Evolutionary conservation across 23 tunicate species (phyloP), one percentile per base, ranked within the genome.

Genomic region (Styela clava): DNA sequence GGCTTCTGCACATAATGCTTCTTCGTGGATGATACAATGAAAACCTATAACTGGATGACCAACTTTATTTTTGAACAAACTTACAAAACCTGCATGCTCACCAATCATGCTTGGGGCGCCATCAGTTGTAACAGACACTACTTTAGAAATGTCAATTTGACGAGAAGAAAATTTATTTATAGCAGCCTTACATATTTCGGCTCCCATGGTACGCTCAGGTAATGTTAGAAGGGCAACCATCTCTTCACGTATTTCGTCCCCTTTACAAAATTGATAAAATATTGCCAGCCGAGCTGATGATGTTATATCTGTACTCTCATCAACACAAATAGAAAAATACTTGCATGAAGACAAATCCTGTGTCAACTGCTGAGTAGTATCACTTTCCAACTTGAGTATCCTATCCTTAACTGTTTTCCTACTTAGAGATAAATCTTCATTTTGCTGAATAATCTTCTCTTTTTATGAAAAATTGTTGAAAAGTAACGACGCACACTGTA

Each of bases 211-310:
- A 68, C 23, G 73, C n/a, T 68, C 73, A 68, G 73, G 73, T 68
- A 68, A 30, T 68, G 73, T 68, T 68, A 68, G n/a, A 68, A 68
- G 73, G 73, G 23, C 73, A 68, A 68, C 23, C 73, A 68, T 68
- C 73, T 68, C 73, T 68, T 68, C 73, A 68, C 73, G 26, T 68
- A 68, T 12, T 68, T 68, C 73, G 26, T 68, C 23, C 24, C 26
- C 23, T 68, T n/a, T n/a, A n/a, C n/a, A n/a, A n/a, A n/a, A n/a
- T n/a, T n/a, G n/a, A n/a, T n/a, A n/a, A n/a, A n/a, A n/a, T n/a
- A n/a, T n/a, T n/a, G n/a, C n/a, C n/a, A n/a, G n/a, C n/a, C n/a
- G n/a, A n/a, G n/a, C n/a, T n/a, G n/a, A n/a, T n/a, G n/a, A n/a
- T n/a, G n/a, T n/a, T n/a, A n/a, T n/a, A n/a, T n/a, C n/a, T n/a